phyloP scores from a whole-genome alignment of 1,140 invertebrate genomes.

The Caerostris extrusa region DNA sequence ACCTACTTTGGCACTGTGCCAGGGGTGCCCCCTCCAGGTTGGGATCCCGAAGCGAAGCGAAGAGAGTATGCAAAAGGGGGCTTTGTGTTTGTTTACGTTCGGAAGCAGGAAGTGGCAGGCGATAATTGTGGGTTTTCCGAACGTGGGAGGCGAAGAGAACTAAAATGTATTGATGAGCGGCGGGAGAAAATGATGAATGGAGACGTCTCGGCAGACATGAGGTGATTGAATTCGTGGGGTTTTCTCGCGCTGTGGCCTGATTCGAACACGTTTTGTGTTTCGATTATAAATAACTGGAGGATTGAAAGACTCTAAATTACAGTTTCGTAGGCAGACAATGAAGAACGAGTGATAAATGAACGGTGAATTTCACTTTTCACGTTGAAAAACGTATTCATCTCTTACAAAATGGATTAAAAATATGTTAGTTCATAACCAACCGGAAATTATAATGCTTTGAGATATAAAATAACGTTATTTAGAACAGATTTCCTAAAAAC shows the following conservation, averaged over 20 bases:
- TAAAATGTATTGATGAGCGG: not conserved
- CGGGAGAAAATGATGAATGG: conserved; percentile 5
- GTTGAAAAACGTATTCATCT: too few relatives aligned
- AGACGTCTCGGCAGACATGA: not conserved
- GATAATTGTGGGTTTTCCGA: conserved; percentile 14
- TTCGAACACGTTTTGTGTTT: not conserved
- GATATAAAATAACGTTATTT: too few relatives aligned
- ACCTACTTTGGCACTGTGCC: conserved; percentile 49
- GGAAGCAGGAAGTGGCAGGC: conserved; percentile 12
- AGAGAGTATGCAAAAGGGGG: not conserved
- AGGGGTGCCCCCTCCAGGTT: conserved; percentile 26
- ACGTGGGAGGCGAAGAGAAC: conserved; percentile 1
- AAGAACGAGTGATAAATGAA: too few relatives aligned
- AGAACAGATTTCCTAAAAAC: too few relatives aligned
- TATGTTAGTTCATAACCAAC: too few relatives aligned
- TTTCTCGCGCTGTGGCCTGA: not conserved
- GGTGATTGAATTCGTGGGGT: not conserved
- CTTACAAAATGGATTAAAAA: too few relatives aligned
- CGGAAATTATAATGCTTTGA: too few relatives aligned
- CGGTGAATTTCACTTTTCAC: too few relatives aligned
- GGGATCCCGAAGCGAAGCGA: not conserved
- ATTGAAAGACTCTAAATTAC: not conserved
- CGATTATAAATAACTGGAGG: not conserved
- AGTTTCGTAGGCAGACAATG: too few relatives aligned
- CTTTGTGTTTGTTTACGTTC: conserved; percentile 40